Evolutionary conservation across 2,888 invertebrate genomes (phyloP).

Genomic region (Cheilosia scutellata): DNA sequence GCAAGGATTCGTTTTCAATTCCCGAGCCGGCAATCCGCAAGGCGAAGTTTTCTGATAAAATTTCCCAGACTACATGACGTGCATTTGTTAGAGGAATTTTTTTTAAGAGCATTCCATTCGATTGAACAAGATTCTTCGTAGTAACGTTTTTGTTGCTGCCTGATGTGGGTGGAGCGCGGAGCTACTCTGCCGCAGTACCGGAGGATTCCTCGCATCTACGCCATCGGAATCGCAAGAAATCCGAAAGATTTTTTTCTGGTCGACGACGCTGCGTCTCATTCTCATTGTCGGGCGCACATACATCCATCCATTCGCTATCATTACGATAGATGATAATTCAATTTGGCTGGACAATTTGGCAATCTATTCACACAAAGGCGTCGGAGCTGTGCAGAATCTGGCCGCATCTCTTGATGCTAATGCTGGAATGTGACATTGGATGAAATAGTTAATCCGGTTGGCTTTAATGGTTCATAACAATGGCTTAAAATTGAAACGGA

Average conservation of each 20-base stretch:
- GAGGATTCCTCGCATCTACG: constrained; percentile 9
- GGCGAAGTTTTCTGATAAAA: constrained; percentile 74
- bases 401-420: constrained; percentile 10
- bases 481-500: constrained; percentile 47
- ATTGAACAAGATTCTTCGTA: constrained; percentile 71
- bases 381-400: constrained; percentile 43
- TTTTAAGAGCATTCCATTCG: constrained; percentile 74
- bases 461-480: constrained; percentile 65
- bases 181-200: constrained; percentile 58
- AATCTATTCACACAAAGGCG: constrained; percentile 39
- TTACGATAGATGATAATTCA: constrained; percentile 77
- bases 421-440: constrained; percentile 55
- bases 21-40: constrained; percentile 69
- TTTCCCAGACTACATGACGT: constrained; percentile 76
- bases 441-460: constrained; percentile 58
- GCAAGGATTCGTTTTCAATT: constrained; percentile 76
- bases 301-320: constrained; percentile 64
- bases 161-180: constrained; percentile 38
- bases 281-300: constrained; percentile 7
- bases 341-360: constrained; percentile 76
- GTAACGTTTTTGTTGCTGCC: constrained; percentile 66
- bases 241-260: constrained; percentile 35
- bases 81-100: constrained; percentile 75
- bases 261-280: constrained; percentile 10
- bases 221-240: constrained; percentile 38